Base-by-base conservation (phyloP, 2,797 vertebrate genomes). In the Heterohyrax brucei region DNA sequence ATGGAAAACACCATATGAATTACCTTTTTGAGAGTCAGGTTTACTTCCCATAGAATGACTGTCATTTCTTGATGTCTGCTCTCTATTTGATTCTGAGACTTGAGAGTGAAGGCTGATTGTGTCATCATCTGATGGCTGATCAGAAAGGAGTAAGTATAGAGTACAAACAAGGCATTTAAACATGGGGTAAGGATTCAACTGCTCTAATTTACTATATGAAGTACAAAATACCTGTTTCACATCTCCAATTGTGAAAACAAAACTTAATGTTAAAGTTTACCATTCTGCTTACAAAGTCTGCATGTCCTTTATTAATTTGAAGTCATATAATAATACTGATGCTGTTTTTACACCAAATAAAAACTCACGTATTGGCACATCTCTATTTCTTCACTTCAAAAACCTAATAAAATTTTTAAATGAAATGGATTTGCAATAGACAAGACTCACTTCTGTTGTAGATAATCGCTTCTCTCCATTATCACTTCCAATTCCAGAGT, bases 61-160 rank as follows among this genome's bases (percentile, higher is more conserved):
- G 66, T 99, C 99, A 24, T 98, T 99, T 94, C 99, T 99, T 89
- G 98, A 84, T 12, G 97, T 97, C 96, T 99, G 98, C 50, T 99
- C 99, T 97, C 98, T 98, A 7, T 99, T 99, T 39, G 99, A 99
- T 98, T 99, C 99, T 44, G 99, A 99, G 7, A 99, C 98, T 98
- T 99, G 99, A 98, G 99, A 99, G 97, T 99, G 99, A 97, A 99
- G 99, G 98, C 99, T 99, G 98, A 99, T 98, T 1, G 99, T 99
- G 97, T 99, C 99, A 22, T 99, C 99, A 70, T 99, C 99, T 83
- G 99, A 99, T n/a, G 99, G 99, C 99, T 99, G 98, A 56, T 39
- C 39, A 39, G 39, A 92, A 97, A 97, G 97, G 81, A 95, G 98
- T 75, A 97, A 80, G n/a, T 19, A 96, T 3, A 93, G 76, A 95